Evolutionary conservation across 2,797 vertebrate species (phyloP), one percentile per base, ranked within the genome.

Genomic region (Crenuchus spilurus): DNA sequence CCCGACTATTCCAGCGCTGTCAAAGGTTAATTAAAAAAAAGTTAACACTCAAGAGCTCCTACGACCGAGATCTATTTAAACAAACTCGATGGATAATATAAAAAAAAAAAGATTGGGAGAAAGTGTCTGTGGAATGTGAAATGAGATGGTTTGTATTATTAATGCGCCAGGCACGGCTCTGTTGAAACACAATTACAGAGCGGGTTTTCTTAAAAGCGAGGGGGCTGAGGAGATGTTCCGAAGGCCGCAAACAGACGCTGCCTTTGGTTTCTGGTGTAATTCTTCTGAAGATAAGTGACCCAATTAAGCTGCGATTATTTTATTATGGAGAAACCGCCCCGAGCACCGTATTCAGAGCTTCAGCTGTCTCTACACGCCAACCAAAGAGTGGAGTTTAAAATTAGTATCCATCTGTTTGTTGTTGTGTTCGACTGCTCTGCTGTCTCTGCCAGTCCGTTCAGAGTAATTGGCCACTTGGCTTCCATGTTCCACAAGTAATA

Each of bases 231-330:
- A 87, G 86, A 83, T 67, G 77, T 82, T 88, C 70, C 75, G 75
- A 82, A 75, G 75, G 81, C 77, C 57, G 35, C 62, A 85, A 87
- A 84, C 61, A 64, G 77, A 73, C 75, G 80, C 83, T 79, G 81
- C 83, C 82, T 87, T 86, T 85, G 82, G 75, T 88, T 88, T 86
- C 83, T 82, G 84, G 78, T 86, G 84, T 89, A 88, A 89, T 88
- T 88, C 86, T 86, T 87, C 82, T 85, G 85, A 86, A 89, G 83
- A 90, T 88, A 91, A 90, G 87, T 75, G 84, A 85, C 85, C 85
- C 87, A 90, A 90, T 92, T 92, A 91, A 84, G 66, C 82, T 10
- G 46, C 77, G 83, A 85, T 92, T 89, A 87, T 90, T 89, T 87
- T 79, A 83, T 85, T 76, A 78, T 57, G 77, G 81, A 67, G 79